A percentile compares a stretch with the other conserved stretches of the same genome.
phyloP scores from a whole-genome alignment of 2,113 vertebrate species.

The Hassar affinis region DNA sequence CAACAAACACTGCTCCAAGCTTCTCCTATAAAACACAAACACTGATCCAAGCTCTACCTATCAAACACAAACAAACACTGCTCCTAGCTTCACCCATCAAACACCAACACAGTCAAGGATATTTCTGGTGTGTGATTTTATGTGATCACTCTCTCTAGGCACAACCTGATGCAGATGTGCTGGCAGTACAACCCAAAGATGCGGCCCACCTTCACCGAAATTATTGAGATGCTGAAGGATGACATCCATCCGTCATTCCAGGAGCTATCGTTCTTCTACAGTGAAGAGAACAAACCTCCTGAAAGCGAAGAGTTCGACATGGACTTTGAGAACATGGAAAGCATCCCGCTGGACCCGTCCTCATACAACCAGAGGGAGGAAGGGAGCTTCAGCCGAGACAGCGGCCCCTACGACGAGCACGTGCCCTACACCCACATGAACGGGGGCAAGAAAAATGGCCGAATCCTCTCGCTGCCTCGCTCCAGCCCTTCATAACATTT shows the following conservation, averaged over 20 bases:
- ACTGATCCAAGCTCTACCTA: not conserved
- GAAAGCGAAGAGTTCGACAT: conserved; percentile 92
- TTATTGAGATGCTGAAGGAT: conserved; percentile 93
- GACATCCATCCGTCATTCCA: conserved; percentile 90
- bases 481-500: conserved; percentile 90
- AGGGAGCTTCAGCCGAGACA: conserved; percentile 75
- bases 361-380: conserved; percentile 87
- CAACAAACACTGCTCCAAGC: not conserved
- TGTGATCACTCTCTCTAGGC: conserved; percentile 64
- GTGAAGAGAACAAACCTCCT: conserved; percentile 92
- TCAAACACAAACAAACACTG: not conserved
- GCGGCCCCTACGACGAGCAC: conserved; percentile 88
- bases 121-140: not conserved
- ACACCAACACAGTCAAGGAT: not conserved
- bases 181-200: conserved; percentile 99
- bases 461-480: conserved; percentile 87
- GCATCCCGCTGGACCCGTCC: conserved; percentile 90
- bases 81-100: not conserved
- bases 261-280: conserved; percentile 95
- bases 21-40: not conserved
- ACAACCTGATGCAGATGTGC: conserved; percentile 94
- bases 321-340: conserved; percentile 98
- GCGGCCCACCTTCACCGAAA: conserved; percentile 91
- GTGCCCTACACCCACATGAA: conserved; percentile 97
- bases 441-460: conserved; percentile 93